A percentile compares a stretch with the other conserved stretches of the same genome.
Evolutionary conservation across 35 echinoderm and acorn worm genomes (phyloP).

Genomic region (Nesometra sesokonis): DNA sequence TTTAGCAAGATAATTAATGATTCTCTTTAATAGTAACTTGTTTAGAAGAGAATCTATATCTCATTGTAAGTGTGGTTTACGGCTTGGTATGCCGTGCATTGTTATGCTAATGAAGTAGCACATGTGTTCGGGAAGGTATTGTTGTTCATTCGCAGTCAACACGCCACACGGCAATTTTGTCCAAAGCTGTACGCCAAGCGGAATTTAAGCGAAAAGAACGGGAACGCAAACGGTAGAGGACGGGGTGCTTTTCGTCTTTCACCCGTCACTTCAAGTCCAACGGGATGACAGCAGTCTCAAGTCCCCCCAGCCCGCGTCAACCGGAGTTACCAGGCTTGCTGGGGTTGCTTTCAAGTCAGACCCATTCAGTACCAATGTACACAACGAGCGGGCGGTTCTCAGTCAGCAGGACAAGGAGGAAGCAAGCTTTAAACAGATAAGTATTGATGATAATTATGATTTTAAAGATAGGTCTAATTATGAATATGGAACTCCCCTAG

Average conservation of each 20-base stretch:
- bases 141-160: too few species aligned
- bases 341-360: neutral
- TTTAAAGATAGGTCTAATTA: neutral
- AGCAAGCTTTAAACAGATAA: neutral
- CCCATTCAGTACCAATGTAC: neutral
- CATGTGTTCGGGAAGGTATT: too few species aligned
- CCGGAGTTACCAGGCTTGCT: neutral
- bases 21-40: too few species aligned
- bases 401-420: neutral
- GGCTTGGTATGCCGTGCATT: too few species aligned
- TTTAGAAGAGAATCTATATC: too few species aligned
- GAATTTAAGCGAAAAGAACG: slow-evolving; percentile 10
- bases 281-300: neutral
- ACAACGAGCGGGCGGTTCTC: neutral
- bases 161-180: neutral
- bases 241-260: slow-evolving; percentile 1
- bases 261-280: neutral
- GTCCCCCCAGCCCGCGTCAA: neutral
- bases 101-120: too few species aligned
- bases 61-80: too few species aligned
- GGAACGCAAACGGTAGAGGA: slow-evolving; percentile 1
- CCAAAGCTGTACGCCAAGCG: slow-evolving; percentile 4
- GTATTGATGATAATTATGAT: neutral
- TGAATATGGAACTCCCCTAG: neutral
- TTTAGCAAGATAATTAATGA: too few species aligned